Evolutionary conservation across 2,797 vertebrate genomes (phyloP), one percentile per base, ranked within the genome.

Genomic region (Ibycter americanus): DNA sequence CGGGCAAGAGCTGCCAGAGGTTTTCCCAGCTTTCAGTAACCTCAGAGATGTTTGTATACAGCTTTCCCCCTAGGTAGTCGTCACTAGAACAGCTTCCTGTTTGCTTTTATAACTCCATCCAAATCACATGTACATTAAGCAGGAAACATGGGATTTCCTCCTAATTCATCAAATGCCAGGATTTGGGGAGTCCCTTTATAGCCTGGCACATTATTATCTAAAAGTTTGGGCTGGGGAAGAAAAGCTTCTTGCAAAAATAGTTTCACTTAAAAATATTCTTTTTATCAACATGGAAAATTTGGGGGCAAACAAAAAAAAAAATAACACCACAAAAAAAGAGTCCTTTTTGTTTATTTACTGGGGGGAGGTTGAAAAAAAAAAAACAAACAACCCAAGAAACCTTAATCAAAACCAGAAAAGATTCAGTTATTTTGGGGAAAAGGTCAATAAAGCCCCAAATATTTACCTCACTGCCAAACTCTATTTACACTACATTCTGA

Each of bases 131-230:
- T 59, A 71, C 0, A 0, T 65, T 89, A 71, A 81, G 68, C 90
- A 94, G 87, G 87, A 95, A 96, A 89, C 38, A 12, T 34, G 58
- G 31, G 61, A 87, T 94, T 92, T 96, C 87, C 65, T 96, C 72
- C 34, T 59, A 71, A 40, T 62, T 81, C 82, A 78, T 86, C 84
- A 71, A 56, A 80, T 0, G 0, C 27, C 3, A 16, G 61, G 68
- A 22, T 65, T 15, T 65, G 32, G 32, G 42, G 76, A 88, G 68
- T 77, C 55, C 61, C 74, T 93, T 90, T 95, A 83, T 77, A 61
- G 62, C 22, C 56, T 82, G 70, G 49, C 20, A 51, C 8, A 2
- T 79, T 79, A 23, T 71, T 62, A 54, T 70, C 63, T 80, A 36
- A 71, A 95, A 84, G 31, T 61, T 68, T 55, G 56, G 68, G 11